phyloP scores from a whole-genome alignment of 1,140 invertebrate genomes.

The Lordiphosa stackelbergi region DNA sequence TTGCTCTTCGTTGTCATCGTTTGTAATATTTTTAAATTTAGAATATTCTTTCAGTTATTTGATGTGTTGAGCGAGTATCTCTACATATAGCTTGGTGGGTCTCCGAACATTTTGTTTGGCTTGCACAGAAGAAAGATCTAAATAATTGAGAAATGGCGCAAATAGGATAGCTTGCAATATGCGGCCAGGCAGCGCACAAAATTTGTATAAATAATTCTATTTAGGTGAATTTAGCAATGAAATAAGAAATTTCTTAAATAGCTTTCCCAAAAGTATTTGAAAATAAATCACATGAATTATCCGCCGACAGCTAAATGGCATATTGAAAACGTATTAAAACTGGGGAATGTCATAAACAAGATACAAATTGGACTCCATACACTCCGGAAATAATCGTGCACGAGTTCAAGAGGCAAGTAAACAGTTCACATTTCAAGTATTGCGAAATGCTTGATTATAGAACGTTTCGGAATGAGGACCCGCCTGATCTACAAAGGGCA shows the following conservation, averaged over 20 bases:
- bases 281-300: conserved; percentile 57
- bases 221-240: conserved; percentile 49
- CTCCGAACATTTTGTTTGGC: conserved; percentile 50
- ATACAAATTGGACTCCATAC: conserved; percentile 12
- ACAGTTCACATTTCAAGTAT: too few species aligned
- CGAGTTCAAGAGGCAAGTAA: too few species aligned
- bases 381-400: neutral
- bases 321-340: conserved; percentile 25
- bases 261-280: conserved; percentile 29
- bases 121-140: conserved; percentile 37
- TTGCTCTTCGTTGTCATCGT: conserved; percentile 70
- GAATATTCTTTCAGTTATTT: conserved; percentile 70
- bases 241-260: conserved; percentile 60
- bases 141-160: conserved; percentile 50
- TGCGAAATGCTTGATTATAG: too few species aligned
- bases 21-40: conserved; percentile 76
- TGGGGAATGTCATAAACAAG: conserved; percentile 3
- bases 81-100: conserved; percentile 10
- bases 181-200: conserved; percentile 36
- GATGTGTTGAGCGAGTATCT: conserved; percentile 60
- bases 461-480: too few species aligned
- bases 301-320: conserved; percentile 44
- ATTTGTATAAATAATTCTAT: conserved; percentile 69
- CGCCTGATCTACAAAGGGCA: too few species aligned
- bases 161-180: conserved; percentile 61